Evolutionary conservation across 2,113 vertebrate genomes (phyloP).

Genomic region (Macquaria ambigua): DNA sequence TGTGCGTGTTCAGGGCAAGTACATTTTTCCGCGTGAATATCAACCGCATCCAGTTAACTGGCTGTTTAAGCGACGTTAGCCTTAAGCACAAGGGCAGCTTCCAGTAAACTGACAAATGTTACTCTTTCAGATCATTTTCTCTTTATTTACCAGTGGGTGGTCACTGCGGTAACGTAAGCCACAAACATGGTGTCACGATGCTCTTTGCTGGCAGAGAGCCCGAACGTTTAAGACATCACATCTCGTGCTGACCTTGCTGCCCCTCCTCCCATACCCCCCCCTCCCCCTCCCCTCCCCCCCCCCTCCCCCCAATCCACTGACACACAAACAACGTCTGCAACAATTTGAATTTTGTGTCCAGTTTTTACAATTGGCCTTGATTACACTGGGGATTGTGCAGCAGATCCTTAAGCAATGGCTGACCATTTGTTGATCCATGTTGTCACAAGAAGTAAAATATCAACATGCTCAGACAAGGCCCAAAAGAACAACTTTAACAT

Average conservation of each 20-base stretch:
- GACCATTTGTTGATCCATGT: slow-evolving; percentile 41
- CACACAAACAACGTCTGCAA: slow-evolving; percentile 5
- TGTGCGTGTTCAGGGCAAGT: slow-evolving; percentile 23
- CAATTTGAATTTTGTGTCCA: not conserved
- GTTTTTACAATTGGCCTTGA: slow-evolving; percentile 13
- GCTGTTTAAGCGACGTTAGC: slow-evolving; percentile 59
- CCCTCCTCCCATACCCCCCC: not conserved
- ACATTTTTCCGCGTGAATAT: slow-evolving; percentile 61
- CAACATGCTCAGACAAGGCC: not conserved
- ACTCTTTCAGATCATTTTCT: slow-evolving; percentile 64
- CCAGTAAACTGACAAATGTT: slow-evolving; percentile 70
- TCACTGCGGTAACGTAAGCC: slow-evolving; percentile 50
- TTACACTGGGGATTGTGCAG: not conserved
- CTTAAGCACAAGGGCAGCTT: slow-evolving; percentile 62
- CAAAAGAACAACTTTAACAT: not conserved
- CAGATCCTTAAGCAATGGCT: slow-evolving; percentile 12
- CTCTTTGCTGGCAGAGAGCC: slow-evolving; percentile 31
- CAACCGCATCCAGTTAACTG: slow-evolving; percentile 67
- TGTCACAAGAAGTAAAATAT: slow-evolving; percentile 16
- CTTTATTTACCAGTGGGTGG: slow-evolving; percentile 59
- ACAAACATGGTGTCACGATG: slow-evolving; percentile 50
- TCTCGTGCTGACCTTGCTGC: slow-evolving; percentile 3
- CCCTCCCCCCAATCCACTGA: not conserved
- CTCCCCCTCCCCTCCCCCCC: not conserved
- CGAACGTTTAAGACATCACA: slow-evolving; percentile 31